Evolutionary conservation across 1,140 invertebrate genomes (phyloP), one percentile per base, ranked within the genome.

Genomic region (Drosophila sturtevanti): DNA sequence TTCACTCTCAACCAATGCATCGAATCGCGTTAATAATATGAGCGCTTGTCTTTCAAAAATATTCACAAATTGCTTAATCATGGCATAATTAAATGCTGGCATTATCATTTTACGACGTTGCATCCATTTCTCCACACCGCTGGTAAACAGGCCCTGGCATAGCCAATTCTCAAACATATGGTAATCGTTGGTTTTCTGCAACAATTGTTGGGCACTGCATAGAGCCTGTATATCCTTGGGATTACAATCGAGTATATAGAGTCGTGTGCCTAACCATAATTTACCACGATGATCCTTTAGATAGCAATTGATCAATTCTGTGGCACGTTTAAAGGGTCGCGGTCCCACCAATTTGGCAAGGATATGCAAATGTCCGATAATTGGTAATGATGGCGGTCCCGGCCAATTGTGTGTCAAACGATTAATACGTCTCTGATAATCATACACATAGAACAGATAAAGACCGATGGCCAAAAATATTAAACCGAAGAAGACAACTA

Each of bases 41-140:
- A 65, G 62, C 0, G 84, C 65, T 11, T 89, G 79, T 1, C 35
- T 54, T 18, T 89, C 76, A n/a, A 80, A 89, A 2, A 89, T 54
- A 0, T 41, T 0, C 12, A 70, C 38, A 41, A 80, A 89, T 12
- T 84, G 76, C 6, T 73, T 84, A 12, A 89, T 72, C 84, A 98
- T 96, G 75, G 95, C 95, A 84, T 98, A 98, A 91, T 98, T 97
- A 90, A 98, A 98, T 0, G 97, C 95, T 1, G 97, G 96, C 0
- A 96, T 97, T 9, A 98, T 90, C 60, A 98, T 93, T 92, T 96
- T 97, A 37, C 97, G 93, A 52, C 96, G 93, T 0, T 91, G 79
- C 21, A 94, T 93, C 97, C 97, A 98, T 93, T 97, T 97, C 1
- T 92, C 90, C 31, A 95, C 96, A 63, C 79, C 31, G 55, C 94